Evolutionary conservation across 2,113 vertebrate species (phyloP), one percentile per base, ranked within the genome.

Genomic region (Cochlearius cochlearius): DNA sequence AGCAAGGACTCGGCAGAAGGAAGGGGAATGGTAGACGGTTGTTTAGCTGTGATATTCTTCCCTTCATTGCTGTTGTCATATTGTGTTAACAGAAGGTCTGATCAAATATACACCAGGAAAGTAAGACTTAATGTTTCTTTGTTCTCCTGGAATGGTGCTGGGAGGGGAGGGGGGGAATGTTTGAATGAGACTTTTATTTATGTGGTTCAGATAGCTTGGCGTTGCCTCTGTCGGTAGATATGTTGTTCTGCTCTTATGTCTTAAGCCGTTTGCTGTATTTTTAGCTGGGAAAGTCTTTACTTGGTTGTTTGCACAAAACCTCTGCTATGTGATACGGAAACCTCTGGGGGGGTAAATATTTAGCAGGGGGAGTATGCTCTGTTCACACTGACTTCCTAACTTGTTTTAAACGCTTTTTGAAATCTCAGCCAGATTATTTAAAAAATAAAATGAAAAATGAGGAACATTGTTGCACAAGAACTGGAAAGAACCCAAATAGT

Each of bases 51-150:
- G 96, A 95, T 94, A 94, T 85, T 96, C 94, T 77, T 93, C 92
- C 88, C 94, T 85, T 89, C 94, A 38, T 94, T 95, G 95, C 92
- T 59, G 81, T 94, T 97, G 94, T 97, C 95, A 82, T 96, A 90
- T 87, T 94, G 93, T 97, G 94, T 88, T 95, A 97, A 97, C 94
- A 96, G 95, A 94, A 96, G 94, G 85, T 26, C 93, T 95, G 97
- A 97, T 96, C 94, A 94, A 96, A 90, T 95, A 82, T 94, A 93
- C 95, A 96, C 86, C 92, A 86, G 96, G 86, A 95, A 96, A 96
- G 96, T 95, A 96, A 96, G 96, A 84, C 90, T 97, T 97, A 95
- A 95, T 97, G 94, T 96, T 96, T 96, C 95, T 96, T 97, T 95
- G 96, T 97, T 96, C 90, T 95, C 86, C 82, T 96, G 95, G 77